These are phyloP conservation scores for Pteropus rufus DNA, from an alignment of 2,797 vertebrate genomes.

Conservation along the genomic window DNA sequence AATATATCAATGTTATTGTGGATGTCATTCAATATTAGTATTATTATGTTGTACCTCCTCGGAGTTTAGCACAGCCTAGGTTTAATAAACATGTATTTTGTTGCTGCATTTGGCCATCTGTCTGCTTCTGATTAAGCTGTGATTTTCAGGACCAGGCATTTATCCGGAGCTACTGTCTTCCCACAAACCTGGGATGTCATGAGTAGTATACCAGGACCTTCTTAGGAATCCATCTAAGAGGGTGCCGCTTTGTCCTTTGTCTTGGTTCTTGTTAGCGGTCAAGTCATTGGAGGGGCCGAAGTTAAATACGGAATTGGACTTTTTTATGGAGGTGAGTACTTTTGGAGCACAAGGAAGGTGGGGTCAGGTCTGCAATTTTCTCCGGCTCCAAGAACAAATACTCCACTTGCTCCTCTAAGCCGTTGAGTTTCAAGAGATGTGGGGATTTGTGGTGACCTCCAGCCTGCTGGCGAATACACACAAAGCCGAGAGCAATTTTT, in stretches of 20 bases:
- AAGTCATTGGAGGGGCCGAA: background rate
- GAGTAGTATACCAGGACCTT: background rate
- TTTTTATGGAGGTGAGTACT: slow-evolving; percentile 4
- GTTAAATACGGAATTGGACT: slow-evolving; percentile 10
- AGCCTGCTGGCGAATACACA: slow-evolving; percentile 30
- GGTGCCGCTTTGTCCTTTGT: background rate
- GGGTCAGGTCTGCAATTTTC: slow-evolving; percentile 68
- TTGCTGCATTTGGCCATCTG: background rate
- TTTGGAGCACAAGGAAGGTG: slow-evolving; percentile 17
- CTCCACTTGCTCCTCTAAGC: background rate
- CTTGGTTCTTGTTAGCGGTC: background rate
- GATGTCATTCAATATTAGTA: background rate
- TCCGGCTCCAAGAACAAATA: slow-evolving; percentile 52
- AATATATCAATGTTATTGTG: background rate
- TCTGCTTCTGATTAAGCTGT: background rate
- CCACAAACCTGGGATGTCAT: background rate
- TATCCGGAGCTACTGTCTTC: background rate
- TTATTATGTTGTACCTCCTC: background rate
- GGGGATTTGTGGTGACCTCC: slow-evolving; percentile 47
- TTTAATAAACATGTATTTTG: background rate
- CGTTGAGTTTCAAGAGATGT: background rate
- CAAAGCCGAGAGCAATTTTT: slow-evolving; percentile 53
- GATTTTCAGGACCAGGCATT: background rate
- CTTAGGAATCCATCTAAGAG: background rate
- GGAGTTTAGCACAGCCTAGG: background rate